Conservation (phyloP, 1,140 invertebrate genomes). For the Temnothorax curvispinosus region DNA sequence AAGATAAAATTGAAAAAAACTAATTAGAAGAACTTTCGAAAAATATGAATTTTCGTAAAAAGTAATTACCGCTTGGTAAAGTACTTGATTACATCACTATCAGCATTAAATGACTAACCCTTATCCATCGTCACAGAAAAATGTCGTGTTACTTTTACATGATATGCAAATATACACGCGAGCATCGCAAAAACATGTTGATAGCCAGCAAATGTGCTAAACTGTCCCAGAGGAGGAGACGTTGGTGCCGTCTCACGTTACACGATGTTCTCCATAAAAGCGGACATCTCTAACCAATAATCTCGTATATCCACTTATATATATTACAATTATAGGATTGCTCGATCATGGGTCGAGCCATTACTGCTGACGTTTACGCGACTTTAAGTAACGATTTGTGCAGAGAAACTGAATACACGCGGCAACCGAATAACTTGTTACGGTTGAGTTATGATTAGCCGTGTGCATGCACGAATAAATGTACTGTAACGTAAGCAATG, state of each 20-base stretch:
- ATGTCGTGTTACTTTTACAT: neutral
- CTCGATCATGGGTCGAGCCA: neutral
- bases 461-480: neutral
- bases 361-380: slow-evolving; percentile 14
- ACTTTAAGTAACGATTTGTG: slow-evolving; percentile 30
- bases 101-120: neutral
- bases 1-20: no score
- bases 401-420: neutral
- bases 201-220: neutral
- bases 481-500: neutral
- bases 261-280: slow-evolving; percentile 14
- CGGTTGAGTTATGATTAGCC: slow-evolving; percentile 10
- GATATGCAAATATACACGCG: slow-evolving; percentile 1
- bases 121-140: neutral
- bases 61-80: neutral
- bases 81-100: neutral
- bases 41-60: neutral
- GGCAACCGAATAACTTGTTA: neutral
- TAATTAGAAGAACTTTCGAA: neutral
- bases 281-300: neutral
- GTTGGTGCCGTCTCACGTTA: neutral
- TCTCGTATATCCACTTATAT: neutral
- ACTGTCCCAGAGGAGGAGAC: neutral
- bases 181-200: neutral
- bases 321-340: slow-evolving; percentile 15